Evolutionary conservation across 2,888 invertebrate species (phyloP).

Genomic region (Alentia gelatinosa): DNA sequence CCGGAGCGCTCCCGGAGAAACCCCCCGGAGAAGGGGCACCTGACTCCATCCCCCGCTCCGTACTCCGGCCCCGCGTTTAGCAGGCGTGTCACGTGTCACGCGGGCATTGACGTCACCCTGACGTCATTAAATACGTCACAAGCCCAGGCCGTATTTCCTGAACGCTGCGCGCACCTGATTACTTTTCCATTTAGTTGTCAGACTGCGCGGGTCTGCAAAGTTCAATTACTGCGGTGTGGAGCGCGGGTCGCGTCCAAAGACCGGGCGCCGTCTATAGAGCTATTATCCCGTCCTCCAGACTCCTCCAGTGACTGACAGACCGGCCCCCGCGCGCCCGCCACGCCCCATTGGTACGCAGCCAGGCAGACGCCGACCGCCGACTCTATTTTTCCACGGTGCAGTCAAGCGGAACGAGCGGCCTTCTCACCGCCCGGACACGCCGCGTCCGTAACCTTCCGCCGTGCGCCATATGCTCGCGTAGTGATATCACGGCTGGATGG

Average conservation of each 20-base stretch:
- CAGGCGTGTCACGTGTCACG: no score
- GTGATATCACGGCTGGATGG: constrained; percentile 5
- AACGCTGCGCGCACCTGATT: neutral
- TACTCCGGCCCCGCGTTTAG: no score
- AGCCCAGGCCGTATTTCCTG: neutral
- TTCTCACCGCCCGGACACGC: neutral
- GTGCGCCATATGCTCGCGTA: constrained; percentile 10
- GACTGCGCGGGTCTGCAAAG: neutral
- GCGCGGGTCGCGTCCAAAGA: neutral
- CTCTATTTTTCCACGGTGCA: constrained; percentile 10
- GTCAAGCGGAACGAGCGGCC: neutral
- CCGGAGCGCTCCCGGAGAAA: no score
- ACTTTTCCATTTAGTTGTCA: constrained; percentile 42
- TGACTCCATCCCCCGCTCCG: no score
- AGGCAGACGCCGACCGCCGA: neutral
- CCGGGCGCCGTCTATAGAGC: neutral
- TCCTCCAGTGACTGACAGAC: neutral
- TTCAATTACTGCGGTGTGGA: neutral
- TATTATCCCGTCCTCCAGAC: neutral
- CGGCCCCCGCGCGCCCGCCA: neutral
- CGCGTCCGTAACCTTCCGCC: constrained; percentile 41
- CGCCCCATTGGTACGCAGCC: constrained; percentile 39
- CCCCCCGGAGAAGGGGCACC: no score
- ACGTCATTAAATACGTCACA: neutral
- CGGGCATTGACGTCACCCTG: neutral